phyloP scores from a whole-genome alignment of 2,113 vertebrate genomes.

The Malurus alboscapulatus region DNA sequence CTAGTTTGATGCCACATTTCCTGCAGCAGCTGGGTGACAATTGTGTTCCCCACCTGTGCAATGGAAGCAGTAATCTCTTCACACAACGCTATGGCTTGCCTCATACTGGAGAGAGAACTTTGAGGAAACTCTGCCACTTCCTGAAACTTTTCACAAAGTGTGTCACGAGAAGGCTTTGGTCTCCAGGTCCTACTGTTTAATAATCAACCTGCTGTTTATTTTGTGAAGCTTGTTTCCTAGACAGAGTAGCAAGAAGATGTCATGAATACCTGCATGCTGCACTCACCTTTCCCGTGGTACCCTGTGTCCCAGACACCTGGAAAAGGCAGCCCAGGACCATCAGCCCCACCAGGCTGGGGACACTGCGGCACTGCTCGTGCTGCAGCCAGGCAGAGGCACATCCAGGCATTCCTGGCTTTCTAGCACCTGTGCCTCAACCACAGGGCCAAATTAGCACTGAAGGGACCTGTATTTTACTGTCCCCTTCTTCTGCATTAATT shows the following conservation, averaged over 20 bases:
- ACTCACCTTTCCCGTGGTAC: not conserved
- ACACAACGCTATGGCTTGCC: not conserved
- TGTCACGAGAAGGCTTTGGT: not conserved
- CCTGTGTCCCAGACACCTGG: not conserved
- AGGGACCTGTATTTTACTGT: slow-evolving; percentile 49
- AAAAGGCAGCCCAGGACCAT: not conserved
- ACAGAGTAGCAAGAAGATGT: slow-evolving; percentile 22
- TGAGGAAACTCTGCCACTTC: not conserved
- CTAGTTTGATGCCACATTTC: not conserved
- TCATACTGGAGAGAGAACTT: not conserved
- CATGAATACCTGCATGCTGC: not conserved
- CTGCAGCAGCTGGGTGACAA: not conserved
- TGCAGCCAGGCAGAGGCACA: not conserved
- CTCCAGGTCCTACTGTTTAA: not conserved
- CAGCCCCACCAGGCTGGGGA: not conserved
- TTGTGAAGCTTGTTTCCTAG: slow-evolving; percentile 20
- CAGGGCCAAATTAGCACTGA: slow-evolving; percentile 34
- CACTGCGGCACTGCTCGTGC: not conserved
- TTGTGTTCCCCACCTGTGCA: not conserved
- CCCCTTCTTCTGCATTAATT: slow-evolving; percentile 49
- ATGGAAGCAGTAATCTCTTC: not conserved
- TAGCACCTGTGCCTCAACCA: slow-evolving; percentile 8
- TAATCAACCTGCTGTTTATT: slow-evolving; percentile 59
- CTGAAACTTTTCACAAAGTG: not conserved
- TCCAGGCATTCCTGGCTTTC: slow-evolving; percentile 12